These are phyloP conservation scores for Helicoverpa armigera DNA, from an alignment of 1,140 invertebrate species.

Conservation along the genomic window DNA sequence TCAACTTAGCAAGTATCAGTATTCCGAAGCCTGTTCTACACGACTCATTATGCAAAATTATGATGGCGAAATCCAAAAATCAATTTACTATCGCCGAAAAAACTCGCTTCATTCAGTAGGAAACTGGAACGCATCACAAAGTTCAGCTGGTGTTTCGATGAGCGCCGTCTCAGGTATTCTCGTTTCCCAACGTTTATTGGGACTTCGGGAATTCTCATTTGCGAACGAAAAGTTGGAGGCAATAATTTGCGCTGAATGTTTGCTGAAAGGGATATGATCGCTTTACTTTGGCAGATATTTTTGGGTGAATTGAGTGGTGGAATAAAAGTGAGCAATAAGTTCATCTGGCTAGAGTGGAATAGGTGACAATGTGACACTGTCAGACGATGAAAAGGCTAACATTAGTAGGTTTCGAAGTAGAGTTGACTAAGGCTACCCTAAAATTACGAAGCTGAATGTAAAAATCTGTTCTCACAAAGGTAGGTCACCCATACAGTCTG, in stretches of 20 bases:
- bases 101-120: neutral
- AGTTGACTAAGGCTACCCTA: no score
- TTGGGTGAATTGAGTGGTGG: no score
- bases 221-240: neutral
- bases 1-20: no score
- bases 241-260: neutral
- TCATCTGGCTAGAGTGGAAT: no score
- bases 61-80: neutral
- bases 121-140: neutral
- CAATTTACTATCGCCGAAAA: neutral
- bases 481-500: conserved; percentile 22
- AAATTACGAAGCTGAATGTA: no score
- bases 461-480: no score
- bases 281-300: neutral
- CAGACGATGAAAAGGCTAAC: no score
- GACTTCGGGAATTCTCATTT: conserved; percentile 40
- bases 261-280: neutral
- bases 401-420: no score
- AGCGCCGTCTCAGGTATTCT: conserved; percentile 21
- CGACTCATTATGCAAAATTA: no score
- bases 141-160: conserved; percentile 6
- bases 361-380: no score
- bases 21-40: no score
- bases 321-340: no score
- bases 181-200: conserved; percentile 16